Evolutionary conservation across 2,113 vertebrate species (phyloP), one percentile per base, ranked within the genome.

Genomic region (Syngnathus typhle): DNA sequence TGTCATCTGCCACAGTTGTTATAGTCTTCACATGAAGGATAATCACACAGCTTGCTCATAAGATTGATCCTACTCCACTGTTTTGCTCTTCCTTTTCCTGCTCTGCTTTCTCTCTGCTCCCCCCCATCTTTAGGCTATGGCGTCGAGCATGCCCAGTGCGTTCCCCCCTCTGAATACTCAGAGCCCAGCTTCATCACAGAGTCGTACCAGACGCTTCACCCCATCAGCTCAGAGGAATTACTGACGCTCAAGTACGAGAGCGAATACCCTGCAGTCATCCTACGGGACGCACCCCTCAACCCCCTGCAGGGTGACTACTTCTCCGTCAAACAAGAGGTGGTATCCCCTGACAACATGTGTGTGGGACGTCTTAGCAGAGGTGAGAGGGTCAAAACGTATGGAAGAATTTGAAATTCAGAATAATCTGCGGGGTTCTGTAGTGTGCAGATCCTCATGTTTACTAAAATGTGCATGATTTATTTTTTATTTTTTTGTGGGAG

Each of bases 141-240:
- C 84, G 94, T 96, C 1, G 98, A 99, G 88, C 96, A 98, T 8
- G 95, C 98, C 9, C 98, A 99, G 88, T 98, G 98, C 0, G 98
- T 99, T 49, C 98, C 98, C 61, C 98, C 96, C 19, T 98, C 98
- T 0, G 98, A 99, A 84, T 99, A 98, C 90, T 95, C 95, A 0
- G 98, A 99, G 89, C 95, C 98, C 23, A 95, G 98, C 85, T 99
- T 99, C 90, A 99, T 99, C 91, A 98, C 98, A 0, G 98, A 99
- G 87, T 98, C 96, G 69, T 98, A 98, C 89, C 98, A 99, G 93
- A 99, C 96, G 0, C 95, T 99, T 39, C 98, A 99, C 76, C 95
- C 95, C 74, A 98, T 99, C 92, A 98, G 95, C 89, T 96, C 98
- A 0, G 98, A 99, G 87, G 96, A 99, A 79, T 91, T 99, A 74